Conservation (phyloP, 2,888 invertebrate species). For the Imbricaverruca yamaguchii region DNA sequence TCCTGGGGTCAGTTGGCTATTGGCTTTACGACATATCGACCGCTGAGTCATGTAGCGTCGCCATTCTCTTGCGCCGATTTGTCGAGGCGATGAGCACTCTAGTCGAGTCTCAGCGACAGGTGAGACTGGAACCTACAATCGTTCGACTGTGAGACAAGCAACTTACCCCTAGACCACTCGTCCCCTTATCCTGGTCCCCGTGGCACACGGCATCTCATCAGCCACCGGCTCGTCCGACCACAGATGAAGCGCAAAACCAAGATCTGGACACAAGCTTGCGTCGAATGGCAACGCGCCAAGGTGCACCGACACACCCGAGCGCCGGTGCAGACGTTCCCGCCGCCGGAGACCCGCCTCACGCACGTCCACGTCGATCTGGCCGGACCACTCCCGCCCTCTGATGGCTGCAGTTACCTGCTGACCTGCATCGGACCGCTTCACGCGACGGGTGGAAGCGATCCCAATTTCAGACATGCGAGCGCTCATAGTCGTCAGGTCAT, state of each 20-base stretch:
- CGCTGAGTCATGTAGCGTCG: too few species aligned
- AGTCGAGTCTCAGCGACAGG: too few species aligned
- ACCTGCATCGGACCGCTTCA: conserved; percentile 30
- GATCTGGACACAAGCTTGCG: conserved; percentile 25
- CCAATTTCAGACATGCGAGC: too few species aligned
- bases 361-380: conserved; percentile 31
- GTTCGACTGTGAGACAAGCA: too few species aligned
- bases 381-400: conserved; percentile 26
- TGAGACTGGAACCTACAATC: too few species aligned
- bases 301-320: conserved; percentile 26
- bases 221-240: conserved; percentile 28
- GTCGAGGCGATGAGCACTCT: too few species aligned
- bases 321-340: conserved; percentile 24
- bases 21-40: too few species aligned
- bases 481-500: too few species aligned
- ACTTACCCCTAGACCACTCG: too few species aligned
- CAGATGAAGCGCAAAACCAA: conserved; percentile 24
- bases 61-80: too few species aligned
- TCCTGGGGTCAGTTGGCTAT: too few species aligned
- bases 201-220: background rate
- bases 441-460: conserved; percentile 2
- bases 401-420: conserved; percentile 27
- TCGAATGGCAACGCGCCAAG: conserved; percentile 26
- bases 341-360: conserved; percentile 28
- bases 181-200: too few species aligned